These are phyloP conservation scores for Andrena hattorfiana DNA, from an alignment of 2,888 invertebrate genomes.

Conservation along the genomic window DNA sequence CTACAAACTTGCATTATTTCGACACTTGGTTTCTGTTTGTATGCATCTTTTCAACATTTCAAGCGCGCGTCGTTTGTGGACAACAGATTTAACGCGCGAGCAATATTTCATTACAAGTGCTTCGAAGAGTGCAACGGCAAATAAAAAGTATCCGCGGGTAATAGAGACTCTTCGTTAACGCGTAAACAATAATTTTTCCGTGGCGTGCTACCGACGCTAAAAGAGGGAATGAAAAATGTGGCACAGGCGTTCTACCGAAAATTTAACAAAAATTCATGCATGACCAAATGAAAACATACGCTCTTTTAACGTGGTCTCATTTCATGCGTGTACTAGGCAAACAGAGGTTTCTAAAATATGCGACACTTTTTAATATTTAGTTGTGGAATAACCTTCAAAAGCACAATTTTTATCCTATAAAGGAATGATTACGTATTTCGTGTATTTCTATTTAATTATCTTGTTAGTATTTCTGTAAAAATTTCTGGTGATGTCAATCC, in stretches of 20 bases:
- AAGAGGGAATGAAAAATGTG: slow-evolving; percentile 22
- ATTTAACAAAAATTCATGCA: slow-evolving; percentile 18
- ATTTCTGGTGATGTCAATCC: too few species aligned
- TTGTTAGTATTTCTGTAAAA: too few species aligned
- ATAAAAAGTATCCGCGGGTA: neutral
- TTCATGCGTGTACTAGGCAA: neutral
- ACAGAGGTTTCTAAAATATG: neutral
- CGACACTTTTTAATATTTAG: neutral
- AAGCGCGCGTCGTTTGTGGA: neutral
- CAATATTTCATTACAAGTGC: slow-evolving; percentile 26
- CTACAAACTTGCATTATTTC: neutral
- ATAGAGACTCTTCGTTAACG: slow-evolving; percentile 26
- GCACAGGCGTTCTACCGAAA: slow-evolving; percentile 8
- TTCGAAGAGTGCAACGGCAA: neutral
- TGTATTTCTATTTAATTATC: too few species aligned
- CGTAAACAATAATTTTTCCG: slow-evolving; percentile 4
- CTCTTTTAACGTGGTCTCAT: neutral
- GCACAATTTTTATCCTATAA: too few species aligned
- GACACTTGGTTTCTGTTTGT: neutral
- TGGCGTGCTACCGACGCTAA: slow-evolving; percentile 10
- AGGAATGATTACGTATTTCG: too few species aligned
- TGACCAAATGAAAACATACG: neutral
- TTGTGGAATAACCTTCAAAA: neutral
- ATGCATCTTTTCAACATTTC: slow-evolving; percentile 1
- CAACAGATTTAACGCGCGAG: neutral